phyloP scores from a whole-genome alignment of 2,888 invertebrate genomes.

The Auanema freiburgensis region DNA sequence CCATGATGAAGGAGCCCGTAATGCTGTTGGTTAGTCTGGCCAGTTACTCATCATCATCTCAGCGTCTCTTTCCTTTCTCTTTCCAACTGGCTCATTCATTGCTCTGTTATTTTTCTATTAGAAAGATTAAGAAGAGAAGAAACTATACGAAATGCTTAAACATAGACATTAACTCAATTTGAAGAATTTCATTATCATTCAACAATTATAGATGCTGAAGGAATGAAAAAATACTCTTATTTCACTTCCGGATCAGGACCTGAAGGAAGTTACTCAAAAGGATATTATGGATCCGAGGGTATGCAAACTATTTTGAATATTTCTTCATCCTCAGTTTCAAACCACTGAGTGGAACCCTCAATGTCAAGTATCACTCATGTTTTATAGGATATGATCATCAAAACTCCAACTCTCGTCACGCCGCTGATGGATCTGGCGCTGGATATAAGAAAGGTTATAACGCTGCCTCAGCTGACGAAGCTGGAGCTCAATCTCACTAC shows the following conservation, averaged over 20 bases:
- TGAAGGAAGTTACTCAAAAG: constrained; percentile 43
- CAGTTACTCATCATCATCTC: no score
- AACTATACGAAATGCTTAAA: constrained; percentile 28
- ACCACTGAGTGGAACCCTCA: background rate
- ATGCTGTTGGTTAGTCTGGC: no score
- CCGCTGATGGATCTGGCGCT: constrained; percentile 24
- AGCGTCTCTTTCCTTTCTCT: no score
- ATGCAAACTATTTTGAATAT: background rate
- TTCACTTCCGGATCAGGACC: constrained; percentile 44
- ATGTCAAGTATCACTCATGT: background rate
- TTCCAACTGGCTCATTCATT: no score
- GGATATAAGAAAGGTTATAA: constrained; percentile 41
- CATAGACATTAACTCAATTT: constrained; percentile 20
- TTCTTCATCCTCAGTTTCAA: background rate
- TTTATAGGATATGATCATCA: constrained; percentile 32
- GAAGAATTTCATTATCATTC: background rate
- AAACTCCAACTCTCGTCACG: constrained; percentile 29
- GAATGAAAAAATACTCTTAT: constrained; percentile 47
- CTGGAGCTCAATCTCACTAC: no score
- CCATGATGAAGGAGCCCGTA: no score
- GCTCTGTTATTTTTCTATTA: constrained; percentile 20
- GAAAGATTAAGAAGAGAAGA: constrained; percentile 31
- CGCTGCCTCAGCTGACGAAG: constrained; percentile 22
- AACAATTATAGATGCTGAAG: constrained; percentile 32
- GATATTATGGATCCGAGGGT: constrained; percentile 45